These are phyloP conservation scores for Rhinolophus sinicus DNA, from an alignment of 2,113 vertebrate species.

Conservation along the genomic window DNA sequence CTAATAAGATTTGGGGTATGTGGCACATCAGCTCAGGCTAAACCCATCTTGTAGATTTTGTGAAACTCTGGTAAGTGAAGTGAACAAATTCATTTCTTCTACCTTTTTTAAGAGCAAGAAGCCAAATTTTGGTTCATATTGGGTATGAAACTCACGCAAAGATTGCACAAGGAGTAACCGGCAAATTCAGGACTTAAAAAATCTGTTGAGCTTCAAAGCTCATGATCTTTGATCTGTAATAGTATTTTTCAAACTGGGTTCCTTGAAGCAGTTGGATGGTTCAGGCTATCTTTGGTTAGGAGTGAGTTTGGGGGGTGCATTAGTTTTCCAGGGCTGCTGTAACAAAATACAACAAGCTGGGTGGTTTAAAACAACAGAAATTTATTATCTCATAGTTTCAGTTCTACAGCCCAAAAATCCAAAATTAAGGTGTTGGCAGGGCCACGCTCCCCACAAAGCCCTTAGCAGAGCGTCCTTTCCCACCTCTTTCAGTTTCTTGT, in stretches of 20 bases:
- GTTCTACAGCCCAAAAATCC: background rate
- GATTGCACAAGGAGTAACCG: background rate
- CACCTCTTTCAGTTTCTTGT: background rate
- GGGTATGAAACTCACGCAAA: background rate
- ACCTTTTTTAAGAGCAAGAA: background rate
- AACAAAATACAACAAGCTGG: background rate
- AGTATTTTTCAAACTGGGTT: background rate
- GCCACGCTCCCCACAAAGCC: accelerated
- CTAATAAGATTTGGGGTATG: background rate
- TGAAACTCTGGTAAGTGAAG: background rate
- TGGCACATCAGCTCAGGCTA: background rate
- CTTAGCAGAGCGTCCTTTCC: background rate
- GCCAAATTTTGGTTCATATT: background rate
- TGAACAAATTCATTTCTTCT: background rate
- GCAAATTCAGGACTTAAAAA: background rate
- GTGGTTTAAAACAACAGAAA: background rate
- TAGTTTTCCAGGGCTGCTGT: background rate
- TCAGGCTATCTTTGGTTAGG: background rate
- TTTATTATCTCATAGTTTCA: background rate
- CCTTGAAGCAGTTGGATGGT: background rate
- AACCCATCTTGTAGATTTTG: background rate
- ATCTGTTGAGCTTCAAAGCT: background rate
- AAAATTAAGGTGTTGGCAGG: background rate
- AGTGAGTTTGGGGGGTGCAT: background rate
- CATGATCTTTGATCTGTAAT: background rate